Base-by-base conservation (phyloP, 2,888 invertebrate genomes). In the Macrophya alboannulata region DNA sequence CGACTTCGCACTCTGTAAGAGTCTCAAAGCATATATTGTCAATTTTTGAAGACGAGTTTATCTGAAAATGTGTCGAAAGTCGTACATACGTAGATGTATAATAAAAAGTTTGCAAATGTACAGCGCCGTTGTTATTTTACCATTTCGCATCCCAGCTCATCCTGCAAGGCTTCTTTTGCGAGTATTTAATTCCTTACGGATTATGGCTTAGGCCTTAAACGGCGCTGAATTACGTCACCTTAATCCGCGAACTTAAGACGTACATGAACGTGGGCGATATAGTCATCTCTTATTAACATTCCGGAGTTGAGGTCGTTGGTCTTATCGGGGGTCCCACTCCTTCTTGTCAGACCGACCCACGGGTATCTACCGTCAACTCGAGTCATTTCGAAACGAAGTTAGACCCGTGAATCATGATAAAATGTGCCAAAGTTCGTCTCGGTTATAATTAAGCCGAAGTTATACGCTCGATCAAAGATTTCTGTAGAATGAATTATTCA, bases 251-350 rank as follows among this genome's bases (percentile, higher is more conserved):
- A 43, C 62, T 40, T 25, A 43, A 81, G 21, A 74, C 72, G 43
- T n/a, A 74, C 17, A n/a, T 72, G 43, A 40, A 81, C 81, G 81
- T 81, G 81, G 81, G 81, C 81, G 81, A 74, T 74, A 81, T 21
- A 81, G 77, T 55, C 62, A 62, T 81, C 21, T 81, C 81, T 62
- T 62, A 81, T 81, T 81, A 81, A 81, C 62, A 81, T 81, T 81
- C 81, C 81, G 62, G 40, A 62, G 81, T 81, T 81, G 40, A 81
- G 59, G 81, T 81, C 81, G 81, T 81, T 62, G 81, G 59, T 81
- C 81, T 81, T 81, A 81, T 81, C 81, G 81, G 59, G 59, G 59
- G 9, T 43, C 17, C 81, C 43, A 48, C 77, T 81, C n/a, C 62
- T 62, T 77, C 81, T 21, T 21, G 81, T 40, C 59, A 62, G 40